These are phyloP conservation scores for Huso huso DNA, from an alignment of 2,797 vertebrate genomes.

Conservation along the genomic window DNA sequence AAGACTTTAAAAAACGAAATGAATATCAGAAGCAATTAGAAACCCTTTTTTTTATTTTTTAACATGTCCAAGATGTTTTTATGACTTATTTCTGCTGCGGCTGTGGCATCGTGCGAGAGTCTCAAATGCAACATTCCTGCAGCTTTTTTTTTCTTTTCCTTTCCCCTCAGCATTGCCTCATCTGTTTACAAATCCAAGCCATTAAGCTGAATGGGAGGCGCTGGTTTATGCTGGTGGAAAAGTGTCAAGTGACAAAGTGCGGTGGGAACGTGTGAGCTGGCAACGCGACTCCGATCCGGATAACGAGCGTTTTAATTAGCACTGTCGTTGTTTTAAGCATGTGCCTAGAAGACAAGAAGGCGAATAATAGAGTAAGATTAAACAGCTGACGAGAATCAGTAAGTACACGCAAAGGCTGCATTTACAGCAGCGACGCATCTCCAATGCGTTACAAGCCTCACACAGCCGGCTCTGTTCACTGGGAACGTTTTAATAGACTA, in stretches of 20 bases:
- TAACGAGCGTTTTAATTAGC: conserved; percentile 74
- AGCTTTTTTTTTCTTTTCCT: background rate
- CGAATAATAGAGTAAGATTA: conserved; percentile 33
- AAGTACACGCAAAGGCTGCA: no score
- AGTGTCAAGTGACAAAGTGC: conserved; percentile 5
- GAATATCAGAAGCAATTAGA: conserved; percentile 56
- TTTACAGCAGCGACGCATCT: no score
- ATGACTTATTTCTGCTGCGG: conserved; percentile 49
- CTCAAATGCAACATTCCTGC: conserved; percentile 6
- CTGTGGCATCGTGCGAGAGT: conserved; percentile 18
- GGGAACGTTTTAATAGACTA: no score
- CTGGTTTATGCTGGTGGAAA: conserved; percentile 6
- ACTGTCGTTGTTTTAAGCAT: conserved; percentile 62
- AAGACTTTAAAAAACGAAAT: conserved; percentile 44
- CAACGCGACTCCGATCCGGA: conserved; percentile 72
- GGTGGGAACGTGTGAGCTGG: conserved; percentile 34
- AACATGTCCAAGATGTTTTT: conserved; percentile 53
- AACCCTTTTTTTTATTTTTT: conserved; percentile 36
- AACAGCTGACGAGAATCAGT: conserved; percentile 16
- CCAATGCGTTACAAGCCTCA: no score
- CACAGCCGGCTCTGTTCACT: no score
- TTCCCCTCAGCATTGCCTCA: conserved; percentile 1
- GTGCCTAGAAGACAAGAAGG: conserved; percentile 31
- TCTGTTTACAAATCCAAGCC: background rate
- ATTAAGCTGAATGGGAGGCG: conserved; percentile 11